These are phyloP conservation scores for Thripadectes ignobilis DNA, from an alignment of 2,797 vertebrate genomes.

Conservation along the genomic window DNA sequence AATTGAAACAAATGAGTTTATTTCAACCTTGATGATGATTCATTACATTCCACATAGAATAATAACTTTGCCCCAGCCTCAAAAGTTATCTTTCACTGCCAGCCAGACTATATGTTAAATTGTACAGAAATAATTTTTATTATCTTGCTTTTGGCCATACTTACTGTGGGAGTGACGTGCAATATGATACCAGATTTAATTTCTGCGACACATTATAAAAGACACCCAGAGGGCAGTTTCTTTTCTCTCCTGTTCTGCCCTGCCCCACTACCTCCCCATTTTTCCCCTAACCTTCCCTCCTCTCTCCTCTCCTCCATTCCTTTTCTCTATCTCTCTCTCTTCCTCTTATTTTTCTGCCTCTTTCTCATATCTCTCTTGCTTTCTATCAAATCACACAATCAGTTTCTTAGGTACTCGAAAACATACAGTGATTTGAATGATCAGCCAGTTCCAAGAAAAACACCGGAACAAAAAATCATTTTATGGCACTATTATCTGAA, in stretches of 20 bases:
- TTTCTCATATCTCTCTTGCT: neutral
- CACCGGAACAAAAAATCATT: neutral
- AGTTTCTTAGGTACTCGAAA: neutral
- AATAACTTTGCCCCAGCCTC: neutral
- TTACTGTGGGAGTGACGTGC: neutral
- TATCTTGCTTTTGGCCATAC: neutral
- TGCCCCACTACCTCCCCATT: neutral
- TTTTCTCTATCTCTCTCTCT: neutral
- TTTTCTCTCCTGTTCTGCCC: neutral
- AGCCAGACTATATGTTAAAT: neutral
- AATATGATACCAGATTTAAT: neutral
- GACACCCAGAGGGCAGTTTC: neutral
- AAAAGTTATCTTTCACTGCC: neutral
- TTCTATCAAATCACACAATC: neutral
- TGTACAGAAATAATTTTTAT: neutral
- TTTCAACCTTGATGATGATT: neutral
- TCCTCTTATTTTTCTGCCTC: neutral
- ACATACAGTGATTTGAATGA: neutral
- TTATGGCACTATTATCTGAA: neutral
- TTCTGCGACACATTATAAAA: neutral
- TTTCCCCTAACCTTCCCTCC: too few species aligned
- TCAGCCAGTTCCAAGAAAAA: conserved; percentile 1
- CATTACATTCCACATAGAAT: neutral
- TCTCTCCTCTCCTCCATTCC: neutral
- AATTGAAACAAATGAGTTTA: neutral